Evolutionary conservation across 2,113 vertebrate species (phyloP).

Genomic region (Irena cyanogastra): DNA sequence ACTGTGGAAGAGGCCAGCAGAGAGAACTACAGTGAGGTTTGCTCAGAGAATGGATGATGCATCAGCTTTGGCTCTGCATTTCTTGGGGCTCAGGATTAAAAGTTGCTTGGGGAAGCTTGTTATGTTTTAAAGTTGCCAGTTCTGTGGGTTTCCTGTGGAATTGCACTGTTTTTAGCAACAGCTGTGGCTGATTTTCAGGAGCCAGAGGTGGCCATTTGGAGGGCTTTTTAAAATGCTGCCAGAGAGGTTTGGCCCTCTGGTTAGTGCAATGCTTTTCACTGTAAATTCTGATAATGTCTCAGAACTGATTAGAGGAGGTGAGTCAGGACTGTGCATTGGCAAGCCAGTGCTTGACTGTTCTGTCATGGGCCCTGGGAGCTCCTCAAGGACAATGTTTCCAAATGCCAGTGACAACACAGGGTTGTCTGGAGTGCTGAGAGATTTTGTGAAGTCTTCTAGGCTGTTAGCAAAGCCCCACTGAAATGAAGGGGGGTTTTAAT

Average conservation of each 20-base stretch:
- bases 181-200: slow-evolving; percentile 65
- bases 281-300: background rate
- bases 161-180: slow-evolving; percentile 47
- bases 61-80: slow-evolving; percentile 37
- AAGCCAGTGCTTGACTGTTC: background rate
- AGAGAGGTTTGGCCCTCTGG: background rate
- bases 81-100: slow-evolving; percentile 15
- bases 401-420: background rate
- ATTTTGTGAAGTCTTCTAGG: background rate
- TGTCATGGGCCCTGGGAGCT: background rate
- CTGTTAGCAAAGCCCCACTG: background rate
- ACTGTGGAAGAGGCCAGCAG: slow-evolving; percentile 1
- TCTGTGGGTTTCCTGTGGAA: slow-evolving; percentile 65
- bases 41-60: slow-evolving; percentile 24
- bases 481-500: background rate
- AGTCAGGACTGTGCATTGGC: background rate
- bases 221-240: background rate
- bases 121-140: slow-evolving; percentile 44
- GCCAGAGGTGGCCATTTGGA: slow-evolving; percentile 1
- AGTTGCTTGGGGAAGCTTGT: slow-evolving; percentile 25
- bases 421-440: background rate
- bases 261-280: background rate
- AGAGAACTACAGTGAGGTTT: background rate
- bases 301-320: background rate
- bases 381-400: background rate